A percentile compares a stretch with the other conserved stretches of the same genome.
Conservation (phyloP, 2,888 invertebrate species). For the Mimachlamys varia region DNA sequence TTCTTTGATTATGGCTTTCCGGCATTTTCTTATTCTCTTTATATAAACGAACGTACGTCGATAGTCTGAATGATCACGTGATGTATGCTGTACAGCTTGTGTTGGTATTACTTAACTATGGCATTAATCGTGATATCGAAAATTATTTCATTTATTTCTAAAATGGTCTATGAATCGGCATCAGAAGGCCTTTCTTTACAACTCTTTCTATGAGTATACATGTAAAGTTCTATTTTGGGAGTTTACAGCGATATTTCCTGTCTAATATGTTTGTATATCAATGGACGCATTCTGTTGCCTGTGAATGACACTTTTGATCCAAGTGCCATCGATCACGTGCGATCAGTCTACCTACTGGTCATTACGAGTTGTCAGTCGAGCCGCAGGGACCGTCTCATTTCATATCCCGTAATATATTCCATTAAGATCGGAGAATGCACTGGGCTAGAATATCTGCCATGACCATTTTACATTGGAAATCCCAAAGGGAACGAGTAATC, state of each 20-base stretch:
- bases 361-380: neutral
- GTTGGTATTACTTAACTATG: too few relatives aligned
- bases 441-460: neutral
- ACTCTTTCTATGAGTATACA: neutral
- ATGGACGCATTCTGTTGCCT: neutral
- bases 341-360: neutral
- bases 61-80: too few relatives aligned
- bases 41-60: too few relatives aligned
- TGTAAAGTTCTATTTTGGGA: neutral
- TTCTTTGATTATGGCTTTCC: too few relatives aligned
- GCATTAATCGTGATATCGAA: too few relatives aligned
- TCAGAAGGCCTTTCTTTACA: neutral
- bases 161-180: neutral
- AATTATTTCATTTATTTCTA: too few relatives aligned
- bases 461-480: neutral
- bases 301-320: neutral
- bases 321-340: neutral
- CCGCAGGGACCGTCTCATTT: neutral
- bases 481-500: neutral
- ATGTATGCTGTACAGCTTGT: too few relatives aligned
- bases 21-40: too few relatives aligned
- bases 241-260: neutral
- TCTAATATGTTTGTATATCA: neutral
- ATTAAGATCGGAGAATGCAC: neutral
- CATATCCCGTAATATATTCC: neutral